phyloP scores from a whole-genome alignment of 2,797 vertebrate species.

The Paguma larvata region DNA sequence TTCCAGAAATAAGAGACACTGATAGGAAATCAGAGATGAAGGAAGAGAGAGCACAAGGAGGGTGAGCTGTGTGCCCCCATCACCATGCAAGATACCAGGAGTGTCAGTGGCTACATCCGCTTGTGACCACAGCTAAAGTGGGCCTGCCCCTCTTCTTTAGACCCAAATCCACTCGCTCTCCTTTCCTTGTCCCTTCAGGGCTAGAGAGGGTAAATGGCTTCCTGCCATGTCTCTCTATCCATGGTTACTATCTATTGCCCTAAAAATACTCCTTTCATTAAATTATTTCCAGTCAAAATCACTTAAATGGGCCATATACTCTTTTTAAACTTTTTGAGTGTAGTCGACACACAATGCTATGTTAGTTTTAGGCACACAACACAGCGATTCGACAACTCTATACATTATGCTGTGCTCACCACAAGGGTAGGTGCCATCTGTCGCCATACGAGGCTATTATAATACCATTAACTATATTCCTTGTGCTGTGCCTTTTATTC shows the following conservation, averaged over 20 bases:
- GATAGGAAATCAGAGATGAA: background rate
- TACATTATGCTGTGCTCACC: background rate
- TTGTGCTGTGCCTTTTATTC: background rate
- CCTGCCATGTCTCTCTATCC: no score
- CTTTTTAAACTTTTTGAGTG: background rate
- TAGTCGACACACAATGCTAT: background rate
- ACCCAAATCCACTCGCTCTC: background rate
- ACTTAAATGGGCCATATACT: background rate
- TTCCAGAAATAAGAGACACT: background rate
- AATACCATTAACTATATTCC: background rate
- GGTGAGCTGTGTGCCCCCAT: fast-evolving
- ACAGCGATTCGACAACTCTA: background rate
- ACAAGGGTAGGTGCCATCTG: background rate
- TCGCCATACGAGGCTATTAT: background rate
- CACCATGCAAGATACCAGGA: background rate
- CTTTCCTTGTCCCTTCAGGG: background rate
- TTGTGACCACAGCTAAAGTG: fast-evolving
- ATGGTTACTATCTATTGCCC: background rate
- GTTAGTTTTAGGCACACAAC: background rate
- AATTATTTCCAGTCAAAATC: background rate
- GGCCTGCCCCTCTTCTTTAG: background rate
- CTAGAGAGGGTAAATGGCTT: no score
- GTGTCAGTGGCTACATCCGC: fast-evolving
- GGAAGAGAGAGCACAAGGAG: background rate
- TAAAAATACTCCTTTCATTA: background rate